These are phyloP conservation scores for Abrostola tripartita DNA, from an alignment of 2,888 invertebrate species.

Conservation along the genomic window DNA sequence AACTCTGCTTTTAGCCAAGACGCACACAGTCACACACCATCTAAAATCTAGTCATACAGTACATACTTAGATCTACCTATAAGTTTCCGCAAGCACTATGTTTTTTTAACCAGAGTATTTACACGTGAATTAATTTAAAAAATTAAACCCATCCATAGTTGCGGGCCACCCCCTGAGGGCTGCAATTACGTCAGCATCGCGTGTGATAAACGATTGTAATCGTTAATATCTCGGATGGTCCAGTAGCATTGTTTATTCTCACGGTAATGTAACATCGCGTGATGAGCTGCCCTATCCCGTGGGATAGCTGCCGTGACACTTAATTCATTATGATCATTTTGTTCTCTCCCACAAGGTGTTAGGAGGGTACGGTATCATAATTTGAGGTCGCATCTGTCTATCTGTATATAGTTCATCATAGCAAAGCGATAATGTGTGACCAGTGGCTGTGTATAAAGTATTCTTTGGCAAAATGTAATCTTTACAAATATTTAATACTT, in stretches of 20 bases:
- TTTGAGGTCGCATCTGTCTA: not conserved
- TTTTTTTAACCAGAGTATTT: too few relatives aligned
- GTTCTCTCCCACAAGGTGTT: slow-evolving; percentile 33
- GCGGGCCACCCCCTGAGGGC: slow-evolving; percentile 12
- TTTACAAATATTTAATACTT: too few relatives aligned
- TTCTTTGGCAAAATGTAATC: too few relatives aligned
- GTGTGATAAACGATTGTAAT: slow-evolving; percentile 33
- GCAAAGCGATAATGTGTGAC: too few relatives aligned
- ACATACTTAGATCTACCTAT: too few relatives aligned
- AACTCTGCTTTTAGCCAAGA: too few relatives aligned
- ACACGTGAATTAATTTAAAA: too few relatives aligned
- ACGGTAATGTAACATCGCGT: slow-evolving; percentile 68
- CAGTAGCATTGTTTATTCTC: slow-evolving; percentile 73
- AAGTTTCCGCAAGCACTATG: too few relatives aligned
- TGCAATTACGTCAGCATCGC: slow-evolving; percentile 33
- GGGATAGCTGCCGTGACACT: slow-evolving; percentile 55
- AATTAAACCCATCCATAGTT: not conserved
- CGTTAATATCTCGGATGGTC: slow-evolving; percentile 48
- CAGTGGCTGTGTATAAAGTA: too few relatives aligned
- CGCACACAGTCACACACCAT: too few relatives aligned
- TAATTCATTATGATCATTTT: slow-evolving; percentile 48
- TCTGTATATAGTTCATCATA: too few relatives aligned
- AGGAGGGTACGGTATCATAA: slow-evolving; percentile 2
- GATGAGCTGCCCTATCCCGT: slow-evolving; percentile 39
- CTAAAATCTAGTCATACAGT: too few relatives aligned